phyloP scores from a whole-genome alignment of 2,888 invertebrate species.

The Stegana nigrithorax region DNA sequence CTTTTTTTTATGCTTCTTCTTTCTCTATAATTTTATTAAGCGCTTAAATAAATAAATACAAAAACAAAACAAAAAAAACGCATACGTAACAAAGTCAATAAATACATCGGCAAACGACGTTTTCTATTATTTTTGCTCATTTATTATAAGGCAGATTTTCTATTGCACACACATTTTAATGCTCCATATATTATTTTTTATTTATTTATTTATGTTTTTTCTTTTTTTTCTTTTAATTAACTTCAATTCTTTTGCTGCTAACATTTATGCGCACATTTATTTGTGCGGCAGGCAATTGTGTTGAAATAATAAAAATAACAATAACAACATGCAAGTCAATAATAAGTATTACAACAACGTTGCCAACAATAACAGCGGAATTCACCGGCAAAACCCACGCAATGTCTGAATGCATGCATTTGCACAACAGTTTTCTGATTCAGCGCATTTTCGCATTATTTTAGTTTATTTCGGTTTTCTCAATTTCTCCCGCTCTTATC shows the following conservation, averaged over 20 bases:
- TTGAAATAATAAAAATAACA: neutral
- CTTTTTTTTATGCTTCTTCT: neutral
- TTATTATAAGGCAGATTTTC: neutral
- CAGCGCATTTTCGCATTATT: too few relatives aligned
- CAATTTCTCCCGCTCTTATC: too few relatives aligned
- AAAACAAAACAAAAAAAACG: neutral
- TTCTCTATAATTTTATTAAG: neutral
- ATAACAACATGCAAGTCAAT: neutral
- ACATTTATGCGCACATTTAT: neutral
- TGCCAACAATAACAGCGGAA: too few relatives aligned
- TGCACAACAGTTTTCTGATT: too few relatives aligned
- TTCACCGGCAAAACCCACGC: too few relatives aligned
- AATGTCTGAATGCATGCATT: too few relatives aligned
- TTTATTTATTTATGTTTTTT: neutral
- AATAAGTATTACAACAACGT: too few relatives aligned
- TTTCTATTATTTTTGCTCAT: neutral
- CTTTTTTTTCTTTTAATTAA: neutral
- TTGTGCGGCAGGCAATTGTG: too few relatives aligned
- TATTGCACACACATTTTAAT: neutral
- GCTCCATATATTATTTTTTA: neutral
- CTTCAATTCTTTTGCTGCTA: neutral
- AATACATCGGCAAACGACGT: neutral
- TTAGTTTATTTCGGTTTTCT: too few relatives aligned
- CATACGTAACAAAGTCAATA: slow-evolving; percentile 2
- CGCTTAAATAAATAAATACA: neutral